Evolutionary conservation across 1,140 invertebrate genomes (phyloP).

Genomic region (Drosophila mauritiana): DNA sequence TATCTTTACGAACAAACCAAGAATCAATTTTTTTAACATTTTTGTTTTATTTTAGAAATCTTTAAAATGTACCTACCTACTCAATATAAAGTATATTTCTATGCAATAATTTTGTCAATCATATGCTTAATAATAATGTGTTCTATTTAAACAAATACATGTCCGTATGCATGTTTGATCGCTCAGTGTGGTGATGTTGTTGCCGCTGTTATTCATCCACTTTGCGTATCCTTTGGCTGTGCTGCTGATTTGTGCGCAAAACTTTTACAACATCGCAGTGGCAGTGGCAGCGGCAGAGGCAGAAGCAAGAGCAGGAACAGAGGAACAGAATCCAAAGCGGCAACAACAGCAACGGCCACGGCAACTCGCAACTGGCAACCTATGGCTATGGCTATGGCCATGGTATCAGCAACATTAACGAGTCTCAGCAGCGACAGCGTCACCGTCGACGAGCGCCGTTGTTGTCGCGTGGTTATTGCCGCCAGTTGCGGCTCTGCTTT

Average conservation of each 20-base stretch:
- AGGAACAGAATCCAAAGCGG: constrained; percentile 24
- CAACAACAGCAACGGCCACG: constrained; percentile 22
- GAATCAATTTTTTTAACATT: too few species aligned
- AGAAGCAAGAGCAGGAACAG: constrained; percentile 39
- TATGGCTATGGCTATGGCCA: constrained; percentile 3
- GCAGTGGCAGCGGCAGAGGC: constrained; percentile 58
- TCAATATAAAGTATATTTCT: too few species aligned
- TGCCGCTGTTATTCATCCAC: constrained; percentile 66
- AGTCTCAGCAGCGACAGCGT: constrained; percentile 59
- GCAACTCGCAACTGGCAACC: constrained; percentile 35
- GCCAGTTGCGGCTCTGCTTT: constrained; percentile 74
- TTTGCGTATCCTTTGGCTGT: constrained; percentile 70
- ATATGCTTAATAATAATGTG: too few species aligned
- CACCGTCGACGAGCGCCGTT: constrained; percentile 70
- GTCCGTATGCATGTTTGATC: neutral
- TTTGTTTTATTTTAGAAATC: too few species aligned
- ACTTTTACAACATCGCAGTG: constrained; percentile 78
- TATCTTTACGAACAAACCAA: too few species aligned
- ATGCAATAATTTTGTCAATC: too few species aligned
- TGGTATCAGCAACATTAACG: constrained; percentile 62
- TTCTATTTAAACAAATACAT: too few species aligned
- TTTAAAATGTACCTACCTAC: too few species aligned
- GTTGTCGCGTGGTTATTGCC: constrained; percentile 63
- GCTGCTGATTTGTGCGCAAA: constrained; percentile 80
- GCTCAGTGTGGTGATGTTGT: constrained; percentile 27